Evolutionary conservation across 2,888 invertebrate species (phyloP).

Genomic region (Adelphocoris suturalis): DNA sequence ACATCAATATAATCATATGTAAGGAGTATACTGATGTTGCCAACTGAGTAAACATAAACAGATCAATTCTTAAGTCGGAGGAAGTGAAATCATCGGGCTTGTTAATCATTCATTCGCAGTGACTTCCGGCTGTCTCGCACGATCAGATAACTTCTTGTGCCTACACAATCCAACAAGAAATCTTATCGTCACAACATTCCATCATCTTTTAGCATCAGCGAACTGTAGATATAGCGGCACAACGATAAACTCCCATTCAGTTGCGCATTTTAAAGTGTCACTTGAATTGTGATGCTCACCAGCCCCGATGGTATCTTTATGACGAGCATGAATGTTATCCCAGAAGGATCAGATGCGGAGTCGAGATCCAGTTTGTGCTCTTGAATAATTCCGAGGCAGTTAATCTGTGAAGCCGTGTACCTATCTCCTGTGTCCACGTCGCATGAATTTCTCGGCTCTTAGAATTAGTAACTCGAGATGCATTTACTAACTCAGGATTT

Average conservation of each 20-base stretch:
- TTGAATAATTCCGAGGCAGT: conserved; percentile 6
- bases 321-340: conserved; percentile 42
- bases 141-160: too few species aligned
- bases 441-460: neutral
- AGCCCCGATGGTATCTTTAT: neutral
- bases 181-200: neutral
- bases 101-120: too few species aligned
- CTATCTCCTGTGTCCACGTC: neutral
- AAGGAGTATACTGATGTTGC: too few species aligned
- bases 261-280: neutral
- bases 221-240: neutral
- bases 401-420: neutral
- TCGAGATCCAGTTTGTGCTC: conserved; percentile 16
- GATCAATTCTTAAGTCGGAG: too few species aligned
- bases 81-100: too few species aligned
- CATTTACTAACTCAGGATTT: too few species aligned
- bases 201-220: neutral
- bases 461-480: neutral
- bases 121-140: too few species aligned
- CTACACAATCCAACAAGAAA: neutral
- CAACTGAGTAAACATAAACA: too few species aligned
- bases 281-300: conserved; percentile 1
- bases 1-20: too few species aligned
- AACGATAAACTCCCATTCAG: neutral
- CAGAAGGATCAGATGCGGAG: neutral